phyloP scores from a whole-genome alignment of 2,888 invertebrate genomes.

The Fragum sueziense region DNA sequence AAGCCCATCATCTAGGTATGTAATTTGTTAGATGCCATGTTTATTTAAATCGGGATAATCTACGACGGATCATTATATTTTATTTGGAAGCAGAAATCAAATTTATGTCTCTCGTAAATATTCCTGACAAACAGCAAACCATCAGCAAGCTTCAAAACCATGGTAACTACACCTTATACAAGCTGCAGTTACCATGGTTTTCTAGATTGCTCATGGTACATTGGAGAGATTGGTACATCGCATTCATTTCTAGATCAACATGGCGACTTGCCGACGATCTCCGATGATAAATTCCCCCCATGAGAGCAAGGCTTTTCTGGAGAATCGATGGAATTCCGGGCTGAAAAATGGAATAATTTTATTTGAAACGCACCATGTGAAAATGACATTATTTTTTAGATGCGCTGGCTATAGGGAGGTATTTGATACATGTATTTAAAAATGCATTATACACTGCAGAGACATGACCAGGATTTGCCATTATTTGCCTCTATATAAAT shows the following conservation, averaged over 20 bases:
- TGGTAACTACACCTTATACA: no score
- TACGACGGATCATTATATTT: background rate
- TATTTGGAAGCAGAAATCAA: conserved; percentile 10
- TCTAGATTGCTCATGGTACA: no score
- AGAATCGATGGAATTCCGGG: background rate
- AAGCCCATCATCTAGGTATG: background rate
- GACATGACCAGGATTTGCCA: no score
- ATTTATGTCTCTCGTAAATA: conserved; percentile 16
- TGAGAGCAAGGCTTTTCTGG: background rate
- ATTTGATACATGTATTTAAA: no score
- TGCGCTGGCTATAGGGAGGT: no score
- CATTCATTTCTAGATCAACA: background rate
- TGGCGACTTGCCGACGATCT: conserved; percentile 7
- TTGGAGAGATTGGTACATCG: background rate
- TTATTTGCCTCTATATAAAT: no score
- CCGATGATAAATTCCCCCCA: conserved; percentile 13
- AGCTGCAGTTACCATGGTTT: no score
- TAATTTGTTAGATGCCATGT: conserved; percentile 11
- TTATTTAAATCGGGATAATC: conserved; percentile 15
- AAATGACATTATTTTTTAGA: no score
- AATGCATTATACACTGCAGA: no score
- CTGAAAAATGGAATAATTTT: background rate
- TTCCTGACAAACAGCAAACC: conserved; percentile 11
- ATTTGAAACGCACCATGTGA: background rate
- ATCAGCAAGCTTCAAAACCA: no score